phyloP scores from a whole-genome alignment of 2,888 invertebrate species.

The Dimorphilus gyrociliatus region DNA sequence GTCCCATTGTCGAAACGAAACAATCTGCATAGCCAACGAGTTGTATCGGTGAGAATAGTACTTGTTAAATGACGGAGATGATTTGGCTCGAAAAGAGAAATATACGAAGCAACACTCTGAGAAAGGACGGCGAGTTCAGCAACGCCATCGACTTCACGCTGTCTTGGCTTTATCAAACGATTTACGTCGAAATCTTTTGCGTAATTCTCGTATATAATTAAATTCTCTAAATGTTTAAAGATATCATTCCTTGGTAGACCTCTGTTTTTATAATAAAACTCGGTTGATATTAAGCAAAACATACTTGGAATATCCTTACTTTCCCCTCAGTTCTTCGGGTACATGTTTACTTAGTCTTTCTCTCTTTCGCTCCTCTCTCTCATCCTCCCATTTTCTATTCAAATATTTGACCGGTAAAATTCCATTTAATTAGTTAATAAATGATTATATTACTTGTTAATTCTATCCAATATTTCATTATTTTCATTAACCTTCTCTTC shows the following conservation, averaged over 20 bases:
- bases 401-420: slow-evolving; percentile 25
- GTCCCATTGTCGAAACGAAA: slow-evolving; percentile 69
- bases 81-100: slow-evolving; percentile 60
- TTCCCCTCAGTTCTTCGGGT: slow-evolving; percentile 24
- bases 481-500: slow-evolving; percentile 21
- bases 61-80: slow-evolving; percentile 63
- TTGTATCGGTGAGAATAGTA: slow-evolving; percentile 65
- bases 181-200: slow-evolving; percentile 12
- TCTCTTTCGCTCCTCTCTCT: slow-evolving; percentile 16
- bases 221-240: slow-evolving; percentile 23
- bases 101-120: slow-evolving; percentile 72
- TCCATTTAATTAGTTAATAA: too few species aligned
- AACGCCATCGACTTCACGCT: slow-evolving; percentile 24
- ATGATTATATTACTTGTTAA: slow-evolving; percentile 25
- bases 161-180: too few species aligned
- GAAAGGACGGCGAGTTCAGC: slow-evolving; percentile 50
- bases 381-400: slow-evolving; percentile 20
- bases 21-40: slow-evolving; percentile 68
- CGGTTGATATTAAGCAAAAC: neutral
- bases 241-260: slow-evolving; percentile 12
- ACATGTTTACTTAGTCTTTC: slow-evolving; percentile 19
- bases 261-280: slow-evolving; percentile 2
- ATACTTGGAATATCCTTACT: slow-evolving; percentile 12
- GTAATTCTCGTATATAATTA: slow-evolving; percentile 26
- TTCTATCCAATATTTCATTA: slow-evolving; percentile 23